phyloP scores from a whole-genome alignment of 1,140 invertebrate genomes.

The Panonychus citri region DNA sequence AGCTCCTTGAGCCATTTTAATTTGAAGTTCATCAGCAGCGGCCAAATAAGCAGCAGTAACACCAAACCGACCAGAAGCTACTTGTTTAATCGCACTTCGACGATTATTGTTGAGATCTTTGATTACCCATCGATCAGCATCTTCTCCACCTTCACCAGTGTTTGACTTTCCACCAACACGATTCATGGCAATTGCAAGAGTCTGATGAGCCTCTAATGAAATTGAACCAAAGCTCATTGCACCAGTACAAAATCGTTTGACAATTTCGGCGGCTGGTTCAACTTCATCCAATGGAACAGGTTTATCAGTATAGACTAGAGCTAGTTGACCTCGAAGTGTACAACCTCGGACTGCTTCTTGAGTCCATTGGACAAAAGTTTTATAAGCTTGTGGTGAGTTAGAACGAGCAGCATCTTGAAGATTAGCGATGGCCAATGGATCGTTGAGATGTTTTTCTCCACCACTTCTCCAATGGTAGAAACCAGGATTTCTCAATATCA shows the following conservation, averaged over 20 bases:
- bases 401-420: constrained; percentile 66
- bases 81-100: constrained; percentile 47
- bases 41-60: constrained; percentile 90
- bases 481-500: constrained; percentile 72
- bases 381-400: constrained; percentile 60
- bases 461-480: constrained; percentile 86
- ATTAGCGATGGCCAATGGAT: constrained; percentile 74
- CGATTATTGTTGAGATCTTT: constrained; percentile 41
- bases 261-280: constrained; percentile 72
- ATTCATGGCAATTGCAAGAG: constrained; percentile 93
- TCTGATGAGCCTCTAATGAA: constrained; percentile 75
- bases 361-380: constrained; percentile 61
- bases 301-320: constrained; percentile 45
- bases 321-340: constrained; percentile 73
- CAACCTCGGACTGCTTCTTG: constrained; percentile 65
- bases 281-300: constrained; percentile 61
- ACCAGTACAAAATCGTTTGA: constrained; percentile 60
- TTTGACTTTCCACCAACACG: constrained; percentile 82
- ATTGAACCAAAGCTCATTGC: constrained; percentile 87
- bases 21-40: constrained; percentile 85
- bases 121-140: constrained; percentile 51
- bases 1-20: constrained; percentile 96
- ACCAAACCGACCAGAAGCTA: constrained; percentile 91
- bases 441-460: constrained; percentile 94
- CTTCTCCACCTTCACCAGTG: constrained; percentile 78